Base-by-base conservation (phyloP, 1,140 invertebrate species). In the Caerostris extrusa region DNA sequence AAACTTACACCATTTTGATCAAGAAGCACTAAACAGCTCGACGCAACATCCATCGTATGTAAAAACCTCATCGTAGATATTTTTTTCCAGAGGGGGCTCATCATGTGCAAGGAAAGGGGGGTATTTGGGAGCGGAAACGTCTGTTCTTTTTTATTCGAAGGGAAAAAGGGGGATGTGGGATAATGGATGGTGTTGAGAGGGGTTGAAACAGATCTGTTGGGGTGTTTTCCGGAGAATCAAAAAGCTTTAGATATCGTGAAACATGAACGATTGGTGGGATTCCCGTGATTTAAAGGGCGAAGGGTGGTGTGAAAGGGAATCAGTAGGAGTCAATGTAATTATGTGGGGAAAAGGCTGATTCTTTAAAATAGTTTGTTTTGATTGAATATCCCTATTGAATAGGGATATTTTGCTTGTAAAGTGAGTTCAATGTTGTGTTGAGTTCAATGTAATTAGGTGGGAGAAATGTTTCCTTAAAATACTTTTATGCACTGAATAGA, bases 161-260 rank as follows among this genome's bases (percentile, higher is more conserved):
- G 58, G 64, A 64, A 53, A 19, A 64, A 3, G 81, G 58, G n/a
- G 81, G 77, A n/a, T 8, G n/a, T 56, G 8, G n/a, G 89, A 91
- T 91, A 91, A 91, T 91, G 69, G 89, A 91, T 91, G 53, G 67
- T 91, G 89, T 91, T 91, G 89, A 91, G 89, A 81, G 89, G 89
- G 89, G 69, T 91, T 91, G 89, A 91, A 69, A 77, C 53, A 8
- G 67, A 91, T 91, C 89, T 82, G 89, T 81, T 91, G 89, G n/a
- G 50, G 89, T 71, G 69, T 91, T 91, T 58, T 82, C 57, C 12
- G 55, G 71, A 58, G 19, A 91, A 61, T 81, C 71, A 56, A 81
- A 81, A 91, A 91, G 57, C 55, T 17, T 53, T 50, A 34, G 55
- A 58, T 5, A 57, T 85, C n/a, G 55, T 53, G 90, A 91, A 83